A percentile compares a stretch with the other conserved stretches of the same genome.
Evolutionary conservation across 2,797 vertebrate species (phyloP).

Genomic region (Anisognathus igniventris): DNA sequence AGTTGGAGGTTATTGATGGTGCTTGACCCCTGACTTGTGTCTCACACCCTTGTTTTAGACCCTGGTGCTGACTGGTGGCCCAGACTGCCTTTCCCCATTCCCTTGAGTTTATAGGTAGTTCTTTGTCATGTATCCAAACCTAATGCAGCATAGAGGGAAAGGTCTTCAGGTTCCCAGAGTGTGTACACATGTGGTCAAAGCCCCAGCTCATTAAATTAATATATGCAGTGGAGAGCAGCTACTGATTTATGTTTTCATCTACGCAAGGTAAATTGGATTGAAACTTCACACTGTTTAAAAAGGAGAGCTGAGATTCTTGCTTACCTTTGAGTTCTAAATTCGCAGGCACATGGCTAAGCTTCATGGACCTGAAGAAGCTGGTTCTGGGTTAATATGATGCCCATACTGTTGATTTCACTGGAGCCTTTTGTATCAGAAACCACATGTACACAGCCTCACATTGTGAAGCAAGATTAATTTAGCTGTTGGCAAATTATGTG

Average conservation of each 20-base stretch:
- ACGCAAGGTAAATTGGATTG: slow-evolving; percentile 49
- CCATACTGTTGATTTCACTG: slow-evolving; percentile 33
- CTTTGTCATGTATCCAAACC: slow-evolving; percentile 1
- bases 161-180: background rate
- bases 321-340: slow-evolving; percentile 47
- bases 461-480: slow-evolving; percentile 69
- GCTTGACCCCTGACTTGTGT: background rate
- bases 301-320: slow-evolving; percentile 18
- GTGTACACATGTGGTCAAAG: slow-evolving; percentile 14
- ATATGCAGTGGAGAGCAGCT: background rate
- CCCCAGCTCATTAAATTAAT: slow-evolving; percentile 27
- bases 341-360: background rate
- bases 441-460: slow-evolving; percentile 47
- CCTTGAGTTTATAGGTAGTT: background rate
- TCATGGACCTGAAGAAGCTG: slow-evolving; percentile 32
- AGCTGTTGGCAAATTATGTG: slow-evolving; percentile 66
- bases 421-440: slow-evolving; percentile 46
- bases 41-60: background rate
- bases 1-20: background rate
- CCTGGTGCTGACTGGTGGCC: background rate
- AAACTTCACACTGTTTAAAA: slow-evolving; percentile 50
- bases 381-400: background rate
- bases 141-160: background rate
- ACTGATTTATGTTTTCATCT: slow-evolving; percentile 62
- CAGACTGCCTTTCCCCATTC: background rate